A percentile compares a stretch with the other conserved stretches of the same genome.
phyloP scores from a whole-genome alignment of 2,888 invertebrate species.

The Polydesmus complanatus region DNA sequence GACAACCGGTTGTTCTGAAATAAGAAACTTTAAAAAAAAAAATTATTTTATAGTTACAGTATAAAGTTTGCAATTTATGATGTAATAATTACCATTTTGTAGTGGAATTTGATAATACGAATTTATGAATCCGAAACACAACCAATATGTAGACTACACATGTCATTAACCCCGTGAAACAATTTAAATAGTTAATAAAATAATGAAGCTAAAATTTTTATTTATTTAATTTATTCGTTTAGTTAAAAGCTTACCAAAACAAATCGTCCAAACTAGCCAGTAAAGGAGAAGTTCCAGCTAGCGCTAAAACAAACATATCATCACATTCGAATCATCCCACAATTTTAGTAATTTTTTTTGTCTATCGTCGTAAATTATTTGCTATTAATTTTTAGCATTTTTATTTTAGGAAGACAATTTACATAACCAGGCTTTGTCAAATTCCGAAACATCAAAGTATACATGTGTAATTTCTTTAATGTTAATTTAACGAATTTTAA shows the following conservation, averaged over 20 bases:
- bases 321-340: not conserved
- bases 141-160: no score
- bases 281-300: not conserved
- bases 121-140: no score
- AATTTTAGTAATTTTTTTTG: not conserved
- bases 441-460: no score
- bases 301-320: not conserved
- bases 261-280: not conserved
- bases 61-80: no score
- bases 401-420: no score
- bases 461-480: not conserved
- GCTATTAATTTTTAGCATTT: no score
- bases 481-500: not conserved
- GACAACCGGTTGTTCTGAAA: no score
- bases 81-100: no score
- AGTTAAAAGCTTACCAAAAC: slow-evolving; percentile 9
- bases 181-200: not conserved
- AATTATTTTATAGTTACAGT: not conserved
- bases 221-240: not conserved
- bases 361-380: no score
- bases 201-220: not conserved
- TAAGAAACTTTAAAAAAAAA: not conserved
- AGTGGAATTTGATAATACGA: no score
- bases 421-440: no score
- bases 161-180: not conserved